These are phyloP conservation scores for Chinchilla lanigera DNA, from an alignment of 2,113 vertebrate genomes.

Conservation along the genomic window DNA sequence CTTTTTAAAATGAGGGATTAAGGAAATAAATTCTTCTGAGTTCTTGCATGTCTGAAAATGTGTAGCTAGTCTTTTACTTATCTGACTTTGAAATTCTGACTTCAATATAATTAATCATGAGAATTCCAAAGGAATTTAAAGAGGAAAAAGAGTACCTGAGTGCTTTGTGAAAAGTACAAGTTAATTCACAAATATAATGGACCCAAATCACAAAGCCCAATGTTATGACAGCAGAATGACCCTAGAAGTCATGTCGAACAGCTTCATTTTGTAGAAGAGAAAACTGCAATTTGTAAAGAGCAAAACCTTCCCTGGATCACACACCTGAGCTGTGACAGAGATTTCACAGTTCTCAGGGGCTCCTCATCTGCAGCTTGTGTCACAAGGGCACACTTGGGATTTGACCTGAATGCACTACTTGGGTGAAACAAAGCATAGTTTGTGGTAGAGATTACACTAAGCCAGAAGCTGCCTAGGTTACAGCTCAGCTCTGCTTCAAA, in stretches of 20 bases:
- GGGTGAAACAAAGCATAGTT: not conserved
- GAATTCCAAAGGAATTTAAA: not conserved
- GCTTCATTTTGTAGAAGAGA: not conserved
- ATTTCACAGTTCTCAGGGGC: not conserved
- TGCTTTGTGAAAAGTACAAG: not conserved
- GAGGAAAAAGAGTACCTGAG: not conserved
- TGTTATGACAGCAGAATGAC: not conserved
- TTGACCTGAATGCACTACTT: not conserved
- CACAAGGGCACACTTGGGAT: not conserved
- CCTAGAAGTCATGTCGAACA: not conserved
- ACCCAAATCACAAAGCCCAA: not conserved
- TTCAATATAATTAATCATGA: not conserved
- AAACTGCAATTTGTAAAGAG: not conserved
- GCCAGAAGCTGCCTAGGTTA: not conserved
- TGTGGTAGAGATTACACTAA: not conserved
- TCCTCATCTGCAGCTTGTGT: not conserved
- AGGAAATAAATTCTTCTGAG: not conserved
- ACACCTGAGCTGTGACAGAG: not conserved
- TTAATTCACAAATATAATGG: not conserved
- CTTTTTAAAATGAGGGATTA: not conserved
- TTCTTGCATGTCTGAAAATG: constrained; percentile 14
- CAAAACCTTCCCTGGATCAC: not conserved
- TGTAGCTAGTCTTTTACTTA: not conserved
- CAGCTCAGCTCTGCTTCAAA: not conserved
- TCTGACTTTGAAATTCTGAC: constrained; percentile 18